phyloP scores from a whole-genome alignment of 35 echinoderm and acorn worm species.

The Apostichopus californicus region DNA sequence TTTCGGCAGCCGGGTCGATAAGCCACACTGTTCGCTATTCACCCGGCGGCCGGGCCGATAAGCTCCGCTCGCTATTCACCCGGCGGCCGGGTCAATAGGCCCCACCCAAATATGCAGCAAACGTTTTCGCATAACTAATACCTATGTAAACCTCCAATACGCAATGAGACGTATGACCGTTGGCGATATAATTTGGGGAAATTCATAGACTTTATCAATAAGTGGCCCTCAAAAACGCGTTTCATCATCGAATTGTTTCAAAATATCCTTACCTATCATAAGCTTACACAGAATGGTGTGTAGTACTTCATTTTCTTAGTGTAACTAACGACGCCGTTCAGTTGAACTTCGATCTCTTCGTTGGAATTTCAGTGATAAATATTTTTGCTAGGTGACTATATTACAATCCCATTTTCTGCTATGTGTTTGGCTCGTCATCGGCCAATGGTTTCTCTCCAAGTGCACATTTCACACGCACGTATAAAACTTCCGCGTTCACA shows the following conservation, averaged over 20 bases:
- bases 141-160: background rate
- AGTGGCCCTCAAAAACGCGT: background rate
- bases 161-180: background rate
- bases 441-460: background rate
- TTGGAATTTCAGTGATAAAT: background rate
- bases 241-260: background rate
- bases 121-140: background rate
- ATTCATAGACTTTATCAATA: background rate
- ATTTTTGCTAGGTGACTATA: background rate
- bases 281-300: background rate
- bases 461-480: too few relatives aligned
- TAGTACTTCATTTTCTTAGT: background rate
- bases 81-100: too few relatives aligned
- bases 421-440: background rate
- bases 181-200: background rate
- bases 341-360: constrained; percentile 3
- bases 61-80: too few relatives aligned
- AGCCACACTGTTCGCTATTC: too few relatives aligned
- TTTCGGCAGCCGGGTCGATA: too few relatives aligned
- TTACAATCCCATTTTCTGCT: background rate
- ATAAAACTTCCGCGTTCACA: too few relatives aligned
- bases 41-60: too few relatives aligned
- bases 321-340: constrained; percentile 14
- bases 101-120: too few relatives aligned
- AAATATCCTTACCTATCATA: background rate